Percentiles rank a stretch among this genome's conserved stretches.
Evolutionary conservation across 2,797 vertebrate species (phyloP).

Genomic region (Tenualosa thibaudeaui): DNA sequence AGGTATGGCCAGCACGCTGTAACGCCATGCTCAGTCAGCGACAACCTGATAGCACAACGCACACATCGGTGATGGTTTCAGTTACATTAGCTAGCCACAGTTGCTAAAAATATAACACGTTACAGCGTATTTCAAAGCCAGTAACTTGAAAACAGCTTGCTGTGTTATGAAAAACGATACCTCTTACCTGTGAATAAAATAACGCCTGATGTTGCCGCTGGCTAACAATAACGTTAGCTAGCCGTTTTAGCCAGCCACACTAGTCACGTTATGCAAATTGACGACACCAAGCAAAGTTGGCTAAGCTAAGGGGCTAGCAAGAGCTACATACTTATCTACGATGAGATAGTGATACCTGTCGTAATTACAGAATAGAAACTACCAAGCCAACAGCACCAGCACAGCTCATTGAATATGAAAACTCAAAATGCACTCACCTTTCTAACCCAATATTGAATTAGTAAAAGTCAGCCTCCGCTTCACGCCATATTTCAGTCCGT

Average conservation of each 20-base stretch:
- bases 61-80: slow-evolving; percentile 9
- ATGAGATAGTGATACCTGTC: slow-evolving; percentile 1
- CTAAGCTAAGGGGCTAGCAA: slow-evolving; percentile 10
- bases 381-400: background rate
- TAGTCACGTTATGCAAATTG: slow-evolving; percentile 25
- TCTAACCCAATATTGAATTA: slow-evolving; percentile 20
- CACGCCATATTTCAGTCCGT: slow-evolving; percentile 64
- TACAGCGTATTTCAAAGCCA: background rate
- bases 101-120: slow-evolving; percentile 13
- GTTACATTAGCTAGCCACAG: slow-evolving; percentile 20
- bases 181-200: background rate
- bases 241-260: background rate
- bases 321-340: background rate
- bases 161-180: background rate
- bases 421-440: background rate
- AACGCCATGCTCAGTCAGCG: slow-evolving; percentile 9
- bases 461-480: slow-evolving; percentile 41
- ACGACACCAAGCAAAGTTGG: slow-evolving; percentile 15
- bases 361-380: background rate
- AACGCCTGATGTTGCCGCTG: background rate
- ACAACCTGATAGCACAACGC: slow-evolving; percentile 4
- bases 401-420: background rate
- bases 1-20: background rate
- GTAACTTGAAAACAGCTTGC: background rate
- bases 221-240: background rate